Evolutionary conservation across 1,140 invertebrate genomes (phyloP), one percentile per base, ranked within the genome.

Genomic region (Apis dorsata): DNA sequence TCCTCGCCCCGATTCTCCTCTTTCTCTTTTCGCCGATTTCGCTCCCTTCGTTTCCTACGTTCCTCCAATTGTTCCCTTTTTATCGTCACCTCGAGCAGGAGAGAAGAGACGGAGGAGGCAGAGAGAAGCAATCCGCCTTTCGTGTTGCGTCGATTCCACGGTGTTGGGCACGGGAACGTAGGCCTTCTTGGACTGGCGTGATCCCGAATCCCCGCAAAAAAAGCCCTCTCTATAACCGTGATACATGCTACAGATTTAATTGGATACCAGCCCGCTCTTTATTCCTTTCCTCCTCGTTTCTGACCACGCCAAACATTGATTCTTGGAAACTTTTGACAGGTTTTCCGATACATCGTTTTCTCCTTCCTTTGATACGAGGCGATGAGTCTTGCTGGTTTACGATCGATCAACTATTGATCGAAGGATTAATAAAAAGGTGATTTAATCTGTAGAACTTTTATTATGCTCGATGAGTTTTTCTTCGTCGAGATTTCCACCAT

Each of bases 241-340:
- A 75, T 85, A 84, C 84, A 79, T 83, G 84, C 81, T 83, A 84
- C 76, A 79, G 73, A 88, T 88, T 88, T 88, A 89, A 89, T 89
- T 84, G 84, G 85, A 88, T 86, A 81, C 21, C 68, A 79, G 81
- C 49, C 21, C 81, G 71, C 34, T 7, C 34, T 70, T 79, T 79
- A 79, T 86, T 76, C 70, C 62, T n/a, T n/a, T n/a, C n/a, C n/a
- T n/a, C 68, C 68, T 60, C 70, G 49, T 72, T 76, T 34, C 51
- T 62, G 28, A 55, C 21, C 60, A 49, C 7, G 62, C 59, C 15
- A 15, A 44, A 49, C 57, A 19, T 21, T 19, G 10, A 13, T 53
- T 51, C 77, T 55, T 84, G 70, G 53, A 60, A 84, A 79, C 34
- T 69, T 76, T 28, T n/a, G 24, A 5, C 44, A 28, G 21, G 28